These are phyloP conservation scores for Lucilia cuprina DNA, from an alignment of 1,140 invertebrate genomes.

Conservation along the genomic window DNA sequence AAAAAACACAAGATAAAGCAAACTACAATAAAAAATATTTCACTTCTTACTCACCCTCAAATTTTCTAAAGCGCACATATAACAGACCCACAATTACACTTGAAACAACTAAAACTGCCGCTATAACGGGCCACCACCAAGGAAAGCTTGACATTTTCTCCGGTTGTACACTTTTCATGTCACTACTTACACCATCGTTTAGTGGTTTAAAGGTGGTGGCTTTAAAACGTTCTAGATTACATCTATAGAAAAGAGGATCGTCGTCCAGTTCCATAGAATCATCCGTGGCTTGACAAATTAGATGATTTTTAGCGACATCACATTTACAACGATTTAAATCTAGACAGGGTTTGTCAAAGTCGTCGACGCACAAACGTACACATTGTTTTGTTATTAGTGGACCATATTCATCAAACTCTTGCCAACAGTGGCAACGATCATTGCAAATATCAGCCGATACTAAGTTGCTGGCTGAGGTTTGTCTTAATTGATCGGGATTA, in stretches of 20 bases:
- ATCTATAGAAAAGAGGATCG: not conserved
- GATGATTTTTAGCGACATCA: not conserved
- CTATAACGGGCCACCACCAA: not conserved
- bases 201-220: not conserved
- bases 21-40: not conserved
- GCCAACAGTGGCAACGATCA: not conserved
- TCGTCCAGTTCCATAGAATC: not conserved
- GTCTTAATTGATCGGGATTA: not conserved
- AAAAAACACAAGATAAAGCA: too few species aligned
- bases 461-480: not conserved
- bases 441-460: not conserved
- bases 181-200: not conserved
- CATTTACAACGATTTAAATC: not conserved
- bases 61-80: not conserved
- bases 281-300: not conserved
- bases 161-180: not conserved
- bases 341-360: not conserved
- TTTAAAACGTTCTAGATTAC: not conserved
- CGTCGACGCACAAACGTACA: not conserved
- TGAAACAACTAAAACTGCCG: not conserved
- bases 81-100: not conserved
- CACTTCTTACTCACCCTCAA: not conserved
- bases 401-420: slow-evolving; percentile 15
- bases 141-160: not conserved
- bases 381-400: not conserved